Evolutionary conservation across 2,113 vertebrate genomes (phyloP), one percentile per base, ranked within the genome.

Genomic region (Tonatia bakeri): DNA sequence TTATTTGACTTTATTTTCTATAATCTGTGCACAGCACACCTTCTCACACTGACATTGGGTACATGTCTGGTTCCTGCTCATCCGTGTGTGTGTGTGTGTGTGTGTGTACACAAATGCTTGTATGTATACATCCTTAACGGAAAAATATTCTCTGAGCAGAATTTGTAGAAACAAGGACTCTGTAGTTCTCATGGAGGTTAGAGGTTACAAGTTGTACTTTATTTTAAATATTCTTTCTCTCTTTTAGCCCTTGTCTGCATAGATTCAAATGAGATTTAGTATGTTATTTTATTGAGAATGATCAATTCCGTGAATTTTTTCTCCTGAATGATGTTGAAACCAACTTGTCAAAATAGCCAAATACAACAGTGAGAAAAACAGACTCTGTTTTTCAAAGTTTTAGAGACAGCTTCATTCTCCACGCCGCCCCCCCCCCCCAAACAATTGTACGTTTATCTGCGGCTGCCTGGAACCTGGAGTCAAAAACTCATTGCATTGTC

Each of bases 141-240:
- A 97, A 93, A 94, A 87, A 80, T 85, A 33, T 40, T 70, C 38
- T 94, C 56, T 90, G 85, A 80, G 69, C 14, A 90, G 82, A 96
- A 94, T 88, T 87, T 96, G 19, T 61, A 79, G 54, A 73, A 96
- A 90, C 80, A 94, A 79, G 64, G 45, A 76, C 59, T 89, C 77
- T 40, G 13, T 52, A 69, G 4, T 6, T 79, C 91, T 91, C 26
- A 20, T 2, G 77, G 45, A 65, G 28, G 4, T 54, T 20, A 43
- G 36, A 50, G 33, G 61, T 81, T 94, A 38, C 1, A 77, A 33
- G 4, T 28, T 85, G 1, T 4, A 40, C 9, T 85, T 82, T 47
- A 77, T 88, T 76, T 90, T 31, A 84, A 83, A 40, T 72, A 90
- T 59, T 54, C 6, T 85, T 83, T 54, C 4, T 85, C 79, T 47